These are phyloP conservation scores for Scytalopus superciliaris DNA, from an alignment of 2,113 vertebrate species.

Conservation along the genomic window DNA sequence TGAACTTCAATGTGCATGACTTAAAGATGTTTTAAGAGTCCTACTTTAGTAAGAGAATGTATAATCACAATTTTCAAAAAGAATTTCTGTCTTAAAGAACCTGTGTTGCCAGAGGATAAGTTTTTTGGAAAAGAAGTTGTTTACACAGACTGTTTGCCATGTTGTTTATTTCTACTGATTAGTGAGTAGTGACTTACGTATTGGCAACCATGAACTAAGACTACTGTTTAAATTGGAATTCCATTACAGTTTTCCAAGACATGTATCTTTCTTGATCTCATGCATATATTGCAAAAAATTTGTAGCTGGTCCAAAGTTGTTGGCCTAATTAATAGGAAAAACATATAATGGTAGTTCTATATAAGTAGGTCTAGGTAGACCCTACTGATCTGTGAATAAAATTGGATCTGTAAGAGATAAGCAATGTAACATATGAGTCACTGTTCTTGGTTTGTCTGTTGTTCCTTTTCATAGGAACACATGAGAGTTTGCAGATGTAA, in stretches of 20 bases:
- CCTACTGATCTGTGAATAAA: background rate
- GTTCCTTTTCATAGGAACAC: background rate
- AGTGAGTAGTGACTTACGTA: background rate
- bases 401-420: background rate
- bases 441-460: background rate
- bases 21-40: background rate
- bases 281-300: background rate
- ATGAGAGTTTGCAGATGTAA: background rate
- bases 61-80: background rate
- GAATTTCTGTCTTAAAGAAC: background rate
- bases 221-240: background rate
- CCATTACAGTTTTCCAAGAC: background rate
- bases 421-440: background rate
- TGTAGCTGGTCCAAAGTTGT: background rate
- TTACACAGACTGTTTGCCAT: background rate
- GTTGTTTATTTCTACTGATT: background rate
- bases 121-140: background rate
- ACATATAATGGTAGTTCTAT: background rate
- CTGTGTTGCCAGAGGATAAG: background rate
- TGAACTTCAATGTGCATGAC: background rate
- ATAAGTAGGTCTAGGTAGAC: background rate
- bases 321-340: background rate
- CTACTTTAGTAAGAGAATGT: background rate
- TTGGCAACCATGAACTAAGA: background rate
- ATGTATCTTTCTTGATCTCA: background rate